Evolutionary conservation across 2,888 invertebrate genomes (phyloP).

Genomic region (Dinocampus coccinellae): DNA sequence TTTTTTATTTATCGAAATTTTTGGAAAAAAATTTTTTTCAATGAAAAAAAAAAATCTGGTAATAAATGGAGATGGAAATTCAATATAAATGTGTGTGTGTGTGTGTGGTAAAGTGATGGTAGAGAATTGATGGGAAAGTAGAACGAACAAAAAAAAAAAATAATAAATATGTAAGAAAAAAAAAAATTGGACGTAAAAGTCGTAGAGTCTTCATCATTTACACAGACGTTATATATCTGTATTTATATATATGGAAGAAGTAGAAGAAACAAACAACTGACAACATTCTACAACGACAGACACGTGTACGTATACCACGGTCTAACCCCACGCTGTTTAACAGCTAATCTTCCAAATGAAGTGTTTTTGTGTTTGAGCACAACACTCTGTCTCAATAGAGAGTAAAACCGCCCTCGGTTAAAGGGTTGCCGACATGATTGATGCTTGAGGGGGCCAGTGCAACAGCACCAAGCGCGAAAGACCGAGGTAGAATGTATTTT

Average conservation of each 20-base stretch:
- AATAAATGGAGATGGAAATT: no score
- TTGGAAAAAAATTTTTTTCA: no score
- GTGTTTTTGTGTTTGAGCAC: conserved; percentile 70
- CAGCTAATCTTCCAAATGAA: conserved; percentile 70
- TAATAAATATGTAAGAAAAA: no score
- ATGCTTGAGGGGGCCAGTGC: conserved; percentile 61
- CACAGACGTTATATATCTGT: neutral
- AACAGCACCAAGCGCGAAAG: conserved; percentile 13
- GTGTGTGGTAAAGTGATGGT: no score
- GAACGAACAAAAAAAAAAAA: no score
- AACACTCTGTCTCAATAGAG: conserved; percentile 68
- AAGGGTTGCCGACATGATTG: conserved; percentile 69
- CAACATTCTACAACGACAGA: conserved; percentile 28
- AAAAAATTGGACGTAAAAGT: no score
- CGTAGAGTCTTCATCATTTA: neutral
- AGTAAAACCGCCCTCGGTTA: conserved; percentile 66
- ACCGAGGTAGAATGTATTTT: conserved; percentile 15
- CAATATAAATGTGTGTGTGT: no score
- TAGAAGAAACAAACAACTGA: conserved; percentile 30
- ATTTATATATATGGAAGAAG: neutral
- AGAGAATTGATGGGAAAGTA: no score
- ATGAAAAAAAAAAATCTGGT: no score
- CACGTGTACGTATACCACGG: conserved; percentile 42
- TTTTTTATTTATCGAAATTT: no score
- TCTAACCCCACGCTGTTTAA: conserved; percentile 62